Evolutionary conservation across 2,888 invertebrate genomes (phyloP), one percentile per base, ranked within the genome.

Genomic region (Nomada ruficornis): DNA sequence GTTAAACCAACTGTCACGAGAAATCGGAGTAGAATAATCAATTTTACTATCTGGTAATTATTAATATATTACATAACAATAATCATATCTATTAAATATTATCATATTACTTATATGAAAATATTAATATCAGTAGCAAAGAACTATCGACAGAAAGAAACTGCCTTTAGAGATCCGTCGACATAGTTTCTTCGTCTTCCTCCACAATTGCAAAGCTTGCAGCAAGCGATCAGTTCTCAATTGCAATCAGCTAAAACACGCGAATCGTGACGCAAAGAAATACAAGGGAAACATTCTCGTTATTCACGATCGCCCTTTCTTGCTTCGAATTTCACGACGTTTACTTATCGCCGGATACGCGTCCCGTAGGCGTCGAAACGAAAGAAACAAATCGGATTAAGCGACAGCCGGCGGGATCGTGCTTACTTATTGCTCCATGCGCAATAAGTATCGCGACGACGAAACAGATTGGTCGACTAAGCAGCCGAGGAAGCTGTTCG

Each of bases 361-460:
- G 47, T 57, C 54, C 65, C n/a, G 57, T 44, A 63, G 52, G 73
- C 60, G 75, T 64, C 42, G 64, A 71, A 62, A 52, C 67, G 75
- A 63, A 85, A 82, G 81, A 85, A 85, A 85, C 76, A 85, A 90
- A 89, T 86, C 83, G 77, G 85, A 90, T 90, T 90, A 90, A 84
- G 73, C 68, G 76, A 62, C 84, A 83, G 88, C 84, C 85, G 85
- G 75, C 84, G 81, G 85, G 52, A 63, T 23, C 54, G 60, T 3
- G 63, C 63, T 63, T 29, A 64, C 65, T 63, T 23, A 44, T 59
- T 82, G 85, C 36, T 20, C 50, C 89, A 85, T 84, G 84, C 83
- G 79, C 79, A 85, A 89, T 90, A 91, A 91, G 91, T 91, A 92
- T 90, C 89, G 77, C 85, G 68, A 75, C 77, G 73, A 20, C 44